Evolutionary conservation across 2,888 invertebrate genomes (phyloP), one percentile per base, ranked within the genome.

Genomic region (Callyntrura sp.): DNA sequence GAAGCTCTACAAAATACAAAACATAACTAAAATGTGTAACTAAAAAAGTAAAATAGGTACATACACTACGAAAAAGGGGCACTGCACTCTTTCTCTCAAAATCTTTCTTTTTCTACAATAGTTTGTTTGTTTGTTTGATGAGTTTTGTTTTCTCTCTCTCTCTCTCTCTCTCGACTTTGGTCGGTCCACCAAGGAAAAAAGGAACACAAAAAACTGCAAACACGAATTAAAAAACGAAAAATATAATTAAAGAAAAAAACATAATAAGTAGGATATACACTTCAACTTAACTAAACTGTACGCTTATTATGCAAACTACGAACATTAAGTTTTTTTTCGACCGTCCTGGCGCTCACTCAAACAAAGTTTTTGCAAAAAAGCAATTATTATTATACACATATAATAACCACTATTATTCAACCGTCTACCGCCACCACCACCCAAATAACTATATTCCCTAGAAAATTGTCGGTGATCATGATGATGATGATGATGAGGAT

Each of bases 151-250:
- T 35, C 48, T 85, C 73, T 51, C 23, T 43, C n/a, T n/a, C n/a
- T n/a, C n/a, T n/a, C n/a, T n/a, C n/a, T n/a, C n/a, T n/a, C n/a
- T 9, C 1, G 1, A 62, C 2, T 62, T 6, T 48, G 57, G 60
- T 76, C 48, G 79, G 79, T 79, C 57, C 79, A 57, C 57, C 62
- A 79, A 57, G 79, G 79, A 35, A 79, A n/a, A 79, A 85, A 78
- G 85, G 73, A 83, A 57, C 70, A 62, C 45, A 85, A 62, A 85
- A 79, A 85, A 76, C 78, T 76, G 78, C 76, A 85, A 79, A 79
- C 62, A 85, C 78, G 51, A 76, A 79, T 79, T 79, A 79, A 79
- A 78, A 55, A 28, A 20, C 20, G 57, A 51, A 51, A 79, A 78
- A 78, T 20, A 78, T 78, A 78, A 85, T 78, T 85, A 78, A 65